Evolutionary conservation across 2,888 invertebrate species (phyloP).

Genomic region (Anagyrus pseudococci): DNA sequence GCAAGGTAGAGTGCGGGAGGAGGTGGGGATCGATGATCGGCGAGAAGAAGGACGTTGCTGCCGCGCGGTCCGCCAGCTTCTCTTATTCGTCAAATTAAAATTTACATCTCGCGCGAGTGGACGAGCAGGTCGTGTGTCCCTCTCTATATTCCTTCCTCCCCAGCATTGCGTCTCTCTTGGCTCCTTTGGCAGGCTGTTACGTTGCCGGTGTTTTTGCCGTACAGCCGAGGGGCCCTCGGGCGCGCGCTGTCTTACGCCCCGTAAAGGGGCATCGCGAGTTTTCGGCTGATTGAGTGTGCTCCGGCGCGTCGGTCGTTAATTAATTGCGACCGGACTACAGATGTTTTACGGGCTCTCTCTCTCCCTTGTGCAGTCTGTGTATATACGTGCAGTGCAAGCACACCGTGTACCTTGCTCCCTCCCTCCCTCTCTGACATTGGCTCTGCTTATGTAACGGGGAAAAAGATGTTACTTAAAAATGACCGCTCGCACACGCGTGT

Average conservation of each 20-base stretch:
- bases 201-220: too few species aligned
- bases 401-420: too few species aligned
- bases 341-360: slow-evolving; percentile 17
- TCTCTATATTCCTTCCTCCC: neutral
- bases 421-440: too few species aligned
- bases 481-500: too few species aligned
- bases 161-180: neutral
- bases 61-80: slow-evolving; percentile 2
- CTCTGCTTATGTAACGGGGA: slow-evolving; percentile 3
- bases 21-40: too few species aligned
- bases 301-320: slow-evolving; percentile 24
- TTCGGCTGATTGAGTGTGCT: slow-evolving; percentile 26
- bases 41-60: too few species aligned
- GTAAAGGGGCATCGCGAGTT: slow-evolving; percentile 20
- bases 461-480: slow-evolving; percentile 1
- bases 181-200: neutral
- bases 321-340: slow-evolving; percentile 25
- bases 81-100: slow-evolving; percentile 32
- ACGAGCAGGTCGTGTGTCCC: slow-evolving; percentile 28
- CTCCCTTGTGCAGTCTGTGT: too few species aligned
- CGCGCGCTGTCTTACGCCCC: slow-evolving; percentile 6
- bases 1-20: too few species aligned
- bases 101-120: slow-evolving; percentile 24
- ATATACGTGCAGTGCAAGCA: slow-evolving; percentile 7
- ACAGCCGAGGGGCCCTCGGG: too few species aligned